These are phyloP conservation scores for Zosterops japonicus DNA, from an alignment of 2,113 vertebrate species.

Conservation along the genomic window DNA sequence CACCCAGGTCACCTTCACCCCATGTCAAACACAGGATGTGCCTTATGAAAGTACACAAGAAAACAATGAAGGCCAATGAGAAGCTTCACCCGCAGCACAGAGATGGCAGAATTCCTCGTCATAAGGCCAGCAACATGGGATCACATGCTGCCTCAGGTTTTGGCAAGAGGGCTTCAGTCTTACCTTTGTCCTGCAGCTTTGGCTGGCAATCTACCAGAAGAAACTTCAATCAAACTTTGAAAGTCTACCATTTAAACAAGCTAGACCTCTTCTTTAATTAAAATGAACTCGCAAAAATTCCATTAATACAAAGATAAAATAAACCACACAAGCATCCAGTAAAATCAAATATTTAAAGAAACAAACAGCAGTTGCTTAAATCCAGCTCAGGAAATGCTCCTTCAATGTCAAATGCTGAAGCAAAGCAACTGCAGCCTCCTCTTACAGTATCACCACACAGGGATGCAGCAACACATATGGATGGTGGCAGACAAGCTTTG, in stretches of 20 bases:
- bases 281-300: background rate
- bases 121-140: fast-evolving
- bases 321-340: background rate
- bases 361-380: background rate
- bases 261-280: background rate
- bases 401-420: background rate
- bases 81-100: background rate
- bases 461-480: background rate
- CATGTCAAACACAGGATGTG: fast-evolving
- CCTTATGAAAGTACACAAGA: background rate
- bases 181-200: background rate
- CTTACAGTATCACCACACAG: background rate
- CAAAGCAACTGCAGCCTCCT: background rate
- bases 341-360: background rate
- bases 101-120: background rate
- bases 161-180: background rate
- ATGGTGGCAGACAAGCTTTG: background rate
- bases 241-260: background rate
- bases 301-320: background rate
- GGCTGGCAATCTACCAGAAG: background rate
- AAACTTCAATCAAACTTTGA: background rate
- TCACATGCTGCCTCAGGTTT: background rate
- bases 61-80: background rate
- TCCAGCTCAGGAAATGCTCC: background rate
- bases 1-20: background rate